Percentiles rank a stretch among this genome's conserved stretches.
These are phyloP conservation scores for Merluccius polli DNA, from an alignment of 2,797 vertebrate species.

Conservation along the genomic window DNA sequence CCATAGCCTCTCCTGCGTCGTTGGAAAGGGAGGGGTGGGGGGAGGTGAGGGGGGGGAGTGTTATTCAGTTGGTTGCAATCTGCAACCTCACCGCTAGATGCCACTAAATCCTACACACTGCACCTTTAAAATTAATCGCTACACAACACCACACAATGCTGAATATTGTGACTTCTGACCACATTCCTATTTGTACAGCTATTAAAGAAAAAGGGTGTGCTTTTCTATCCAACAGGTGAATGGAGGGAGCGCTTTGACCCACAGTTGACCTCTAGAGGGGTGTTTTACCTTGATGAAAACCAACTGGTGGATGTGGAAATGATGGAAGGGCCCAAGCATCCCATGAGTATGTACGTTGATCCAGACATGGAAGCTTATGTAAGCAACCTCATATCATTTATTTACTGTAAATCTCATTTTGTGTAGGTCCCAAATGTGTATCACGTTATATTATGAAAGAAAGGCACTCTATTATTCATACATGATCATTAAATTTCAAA, in stretches of 20 bases:
- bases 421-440: not conserved
- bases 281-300: constrained; percentile 81
- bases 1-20: too few relatives aligned
- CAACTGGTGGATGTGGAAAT: constrained; percentile 83
- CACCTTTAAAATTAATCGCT: too few relatives aligned
- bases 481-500: not conserved
- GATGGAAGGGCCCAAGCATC: constrained; percentile 85
- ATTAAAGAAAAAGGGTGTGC: not conserved
- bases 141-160: not conserved
- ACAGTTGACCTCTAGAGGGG: constrained; percentile 75
- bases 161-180: not conserved
- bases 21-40: too few relatives aligned
- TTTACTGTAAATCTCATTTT: not conserved
- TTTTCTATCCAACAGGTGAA: constrained; percentile 72
- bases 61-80: too few relatives aligned
- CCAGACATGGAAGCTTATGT: constrained; percentile 84
- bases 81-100: too few relatives aligned
- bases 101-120: too few relatives aligned
- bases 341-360: constrained; percentile 79
- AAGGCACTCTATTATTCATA: not conserved
- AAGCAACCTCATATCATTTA: constrained; percentile 5
- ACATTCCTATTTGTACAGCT: not conserved
- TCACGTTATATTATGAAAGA: not conserved
- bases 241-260: constrained; percentile 89
- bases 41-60: too few relatives aligned